phyloP scores from a whole-genome alignment of 2,888 invertebrate species.

The Phorcus lineatus region DNA sequence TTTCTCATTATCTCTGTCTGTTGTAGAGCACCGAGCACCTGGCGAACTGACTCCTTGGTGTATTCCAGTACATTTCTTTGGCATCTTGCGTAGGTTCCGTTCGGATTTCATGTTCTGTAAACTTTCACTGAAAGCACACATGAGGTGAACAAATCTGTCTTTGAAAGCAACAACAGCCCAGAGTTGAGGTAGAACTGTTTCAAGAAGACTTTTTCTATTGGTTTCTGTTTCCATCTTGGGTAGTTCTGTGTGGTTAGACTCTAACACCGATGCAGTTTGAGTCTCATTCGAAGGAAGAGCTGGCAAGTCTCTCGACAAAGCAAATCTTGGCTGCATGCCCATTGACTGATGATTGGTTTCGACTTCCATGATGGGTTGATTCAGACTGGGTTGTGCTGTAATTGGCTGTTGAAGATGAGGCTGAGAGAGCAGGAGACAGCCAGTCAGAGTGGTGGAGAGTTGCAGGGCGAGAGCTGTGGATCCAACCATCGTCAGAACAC shows the following conservation, averaged over 20 bases:
- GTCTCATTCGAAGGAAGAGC: not conserved
- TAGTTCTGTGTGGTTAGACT: not conserved
- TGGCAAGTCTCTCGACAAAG: not conserved
- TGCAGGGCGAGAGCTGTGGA: slow-evolving; percentile 77
- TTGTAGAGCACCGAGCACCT: not conserved
- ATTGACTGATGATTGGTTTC: no score
- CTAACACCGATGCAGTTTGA: not conserved
- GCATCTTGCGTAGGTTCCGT: not conserved
- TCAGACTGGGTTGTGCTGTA: not conserved
- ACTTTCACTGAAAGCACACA: slow-evolving; percentile 4
- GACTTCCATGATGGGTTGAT: no score
- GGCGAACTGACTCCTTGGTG: not conserved
- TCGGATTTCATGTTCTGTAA: not conserved
- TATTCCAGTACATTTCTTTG: not conserved
- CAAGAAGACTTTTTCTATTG: not conserved
- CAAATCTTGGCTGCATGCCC: not conserved
- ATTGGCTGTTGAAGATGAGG: slow-evolving; percentile 18
- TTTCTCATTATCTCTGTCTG: not conserved
- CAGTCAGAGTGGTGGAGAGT: slow-evolving; percentile 46
- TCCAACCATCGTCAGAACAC: slow-evolving; percentile 80
- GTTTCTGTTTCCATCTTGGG: not conserved
- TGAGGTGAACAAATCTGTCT: slow-evolving; percentile 7
- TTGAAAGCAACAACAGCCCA: slow-evolving; percentile 4
- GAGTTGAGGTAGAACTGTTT: slow-evolving; percentile 12
- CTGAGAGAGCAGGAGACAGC: slow-evolving; percentile 36